Evolutionary conservation across 2,888 invertebrate species (phyloP), one percentile per base, ranked within the genome.

Genomic region (Quadriops clusia): DNA sequence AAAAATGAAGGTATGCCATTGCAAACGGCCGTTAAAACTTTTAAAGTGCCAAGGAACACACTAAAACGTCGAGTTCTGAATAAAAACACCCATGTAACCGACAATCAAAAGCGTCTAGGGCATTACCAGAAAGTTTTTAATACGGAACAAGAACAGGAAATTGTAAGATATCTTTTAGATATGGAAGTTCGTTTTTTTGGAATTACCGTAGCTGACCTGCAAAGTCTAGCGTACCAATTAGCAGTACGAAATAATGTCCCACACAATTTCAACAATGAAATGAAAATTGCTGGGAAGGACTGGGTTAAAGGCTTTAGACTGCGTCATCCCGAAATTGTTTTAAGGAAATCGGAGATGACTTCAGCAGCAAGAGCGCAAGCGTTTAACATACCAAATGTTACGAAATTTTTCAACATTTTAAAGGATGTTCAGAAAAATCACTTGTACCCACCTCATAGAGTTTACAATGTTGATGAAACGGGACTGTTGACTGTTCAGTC

Each of bases 341-440:
- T 33, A 15, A 10, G 28, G 8, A 15, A 20, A 6, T 28, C 33
- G 12, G 28, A 33, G 17, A n/a, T n/a, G 9, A 33, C 33, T n/a
- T 23, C 28, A 23, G 15, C 23, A 11, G 33, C 28, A 7, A 11
- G 33, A 15, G 33, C 33, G 5, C 5, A 12, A 6, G 23, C 8
- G 6, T 31, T 31, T 7, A 31, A 24, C 15, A 30, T 24, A 12
- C n/a, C n/a, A n/a, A n/a, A 6, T 16, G 30, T 30, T 3, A 11
- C 15, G 8, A 23, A 24, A 12, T 30, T 23, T 23, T 30, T 30
- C 17, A 12, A 10, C 5, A 30, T 23, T 11, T 18, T 30, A 5
- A 30, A 15, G 6, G 28, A 17, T 7, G 18, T 15, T 15, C 10
- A 17, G 13, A 8, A n/a, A 6, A 28, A 28, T 18, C 18, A 28